These are phyloP conservation scores for Anableps anableps DNA, from an alignment of 2,797 vertebrate genomes.

Conservation along the genomic window DNA sequence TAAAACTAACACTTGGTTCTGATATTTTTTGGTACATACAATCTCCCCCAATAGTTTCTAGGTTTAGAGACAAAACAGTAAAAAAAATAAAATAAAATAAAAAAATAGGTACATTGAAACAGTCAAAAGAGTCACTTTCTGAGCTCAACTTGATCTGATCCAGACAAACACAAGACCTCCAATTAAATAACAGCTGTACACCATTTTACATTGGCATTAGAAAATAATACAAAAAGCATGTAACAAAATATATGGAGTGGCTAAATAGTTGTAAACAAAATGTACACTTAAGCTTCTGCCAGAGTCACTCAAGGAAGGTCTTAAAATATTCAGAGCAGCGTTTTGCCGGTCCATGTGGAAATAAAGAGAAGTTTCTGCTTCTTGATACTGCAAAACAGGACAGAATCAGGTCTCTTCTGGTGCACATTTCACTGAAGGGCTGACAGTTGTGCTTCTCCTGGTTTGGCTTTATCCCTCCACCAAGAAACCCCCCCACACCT, in stretches of 20 bases:
- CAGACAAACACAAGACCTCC: slow-evolving; percentile 2
- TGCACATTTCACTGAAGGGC: slow-evolving; percentile 41
- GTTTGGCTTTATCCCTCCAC: neutral
- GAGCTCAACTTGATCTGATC: slow-evolving; percentile 12
- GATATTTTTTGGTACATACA: slow-evolving; percentile 35
- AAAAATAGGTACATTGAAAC: slow-evolving; percentile 18
- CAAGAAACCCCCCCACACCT: no score
- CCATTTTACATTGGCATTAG: slow-evolving; percentile 5
- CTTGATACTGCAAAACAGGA: slow-evolving; percentile 38
- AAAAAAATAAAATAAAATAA: slow-evolving; percentile 1
- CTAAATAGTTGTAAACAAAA: slow-evolving; percentile 25
- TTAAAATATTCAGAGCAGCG: neutral
- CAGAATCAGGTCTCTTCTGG: slow-evolving; percentile 51
- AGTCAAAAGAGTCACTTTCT: neutral
- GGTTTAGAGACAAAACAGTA: slow-evolving; percentile 7
- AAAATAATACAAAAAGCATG: slow-evolving; percentile 18
- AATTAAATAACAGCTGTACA: neutral
- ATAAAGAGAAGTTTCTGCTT: slow-evolving; percentile 24
- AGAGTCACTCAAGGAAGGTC: neutral
- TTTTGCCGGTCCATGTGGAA: slow-evolving; percentile 18
- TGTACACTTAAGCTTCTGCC: neutral
- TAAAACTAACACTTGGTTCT: slow-evolving; percentile 11
- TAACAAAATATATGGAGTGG: neutral
- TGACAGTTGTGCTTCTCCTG: neutral
- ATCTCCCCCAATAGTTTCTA: neutral